Conservation (phyloP, 1,140 invertebrate genomes). For the Drosophila navojoa region DNA sequence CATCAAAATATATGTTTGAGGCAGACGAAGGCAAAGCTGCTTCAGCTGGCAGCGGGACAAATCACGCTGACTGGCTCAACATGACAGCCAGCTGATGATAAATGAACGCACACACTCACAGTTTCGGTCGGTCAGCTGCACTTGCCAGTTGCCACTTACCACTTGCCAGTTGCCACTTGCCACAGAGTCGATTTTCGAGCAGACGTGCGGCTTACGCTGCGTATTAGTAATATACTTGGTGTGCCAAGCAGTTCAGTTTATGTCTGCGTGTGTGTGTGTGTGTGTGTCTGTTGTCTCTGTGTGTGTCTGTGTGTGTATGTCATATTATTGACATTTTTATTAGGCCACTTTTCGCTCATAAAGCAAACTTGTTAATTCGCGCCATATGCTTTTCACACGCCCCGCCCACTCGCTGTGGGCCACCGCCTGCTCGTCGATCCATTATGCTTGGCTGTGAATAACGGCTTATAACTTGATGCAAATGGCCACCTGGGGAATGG, state of each 20-base stretch:
- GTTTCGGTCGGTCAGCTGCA: slow-evolving; percentile 65
- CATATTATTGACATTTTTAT: slow-evolving; percentile 75
- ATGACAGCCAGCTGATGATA: slow-evolving; percentile 72
- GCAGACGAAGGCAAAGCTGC: not conserved
- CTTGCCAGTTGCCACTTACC: slow-evolving; percentile 28
- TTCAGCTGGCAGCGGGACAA: slow-evolving; percentile 45
- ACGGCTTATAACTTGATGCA: slow-evolving; percentile 36
- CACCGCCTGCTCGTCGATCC: not conserved
- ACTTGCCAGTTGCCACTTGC: slow-evolving; percentile 4
- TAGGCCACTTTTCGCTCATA: slow-evolving; percentile 58
- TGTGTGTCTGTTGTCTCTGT: not conserved
- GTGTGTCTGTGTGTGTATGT: slow-evolving; percentile 1
- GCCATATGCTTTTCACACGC: slow-evolving; percentile 53
- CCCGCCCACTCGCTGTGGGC: not conserved
- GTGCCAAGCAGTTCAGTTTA: slow-evolving; percentile 16
- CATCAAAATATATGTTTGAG: slow-evolving; percentile 31
- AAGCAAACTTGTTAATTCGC: slow-evolving; percentile 72
- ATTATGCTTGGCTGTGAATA: slow-evolving; percentile 16
- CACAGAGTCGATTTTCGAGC: slow-evolving; percentile 34
- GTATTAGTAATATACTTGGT: slow-evolving; percentile 64
- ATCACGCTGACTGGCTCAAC: slow-evolving; percentile 70
- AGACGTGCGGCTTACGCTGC: slow-evolving; percentile 47
- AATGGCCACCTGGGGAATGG: slow-evolving; percentile 38
- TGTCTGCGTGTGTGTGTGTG: slow-evolving; percentile 3
- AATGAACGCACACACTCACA: slow-evolving; percentile 55